A percentile compares a stretch with the other conserved stretches of the same genome.
Evolutionary conservation across 2,113 vertebrate species (phyloP).

Genomic region (Aplodontia rufa): DNA sequence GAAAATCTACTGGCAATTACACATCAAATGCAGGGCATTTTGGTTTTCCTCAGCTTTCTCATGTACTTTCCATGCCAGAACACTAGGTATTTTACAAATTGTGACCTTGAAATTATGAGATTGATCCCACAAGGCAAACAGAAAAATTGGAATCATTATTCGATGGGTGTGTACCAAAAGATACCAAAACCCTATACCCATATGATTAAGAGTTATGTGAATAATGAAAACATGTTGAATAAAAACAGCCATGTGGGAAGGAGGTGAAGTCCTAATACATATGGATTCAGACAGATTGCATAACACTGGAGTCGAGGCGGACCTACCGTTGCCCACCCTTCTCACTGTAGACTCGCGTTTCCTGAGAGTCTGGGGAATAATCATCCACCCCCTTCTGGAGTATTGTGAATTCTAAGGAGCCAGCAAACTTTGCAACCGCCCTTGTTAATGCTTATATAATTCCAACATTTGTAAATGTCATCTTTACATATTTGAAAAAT

Average conservation of each 20-base stretch:
- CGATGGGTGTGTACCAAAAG: neutral
- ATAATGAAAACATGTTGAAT: neutral
- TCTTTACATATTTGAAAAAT: neutral
- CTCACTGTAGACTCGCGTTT: neutral
- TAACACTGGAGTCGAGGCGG: neutral
- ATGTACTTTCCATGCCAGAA: neutral
- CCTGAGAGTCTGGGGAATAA: neutral
- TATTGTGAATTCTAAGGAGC: neutral
- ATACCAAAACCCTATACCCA: neutral
- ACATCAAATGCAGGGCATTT: neutral
- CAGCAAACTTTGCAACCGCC: neutral
- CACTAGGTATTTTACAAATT: neutral
- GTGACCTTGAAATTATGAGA: conserved; percentile 16
- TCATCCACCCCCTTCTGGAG: neutral
- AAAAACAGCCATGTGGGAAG: conserved; percentile 11
- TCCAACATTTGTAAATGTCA: neutral
- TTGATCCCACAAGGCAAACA: neutral
- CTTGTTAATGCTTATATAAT: neutral
- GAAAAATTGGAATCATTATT: conserved; percentile 34
- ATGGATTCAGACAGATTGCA: neutral
- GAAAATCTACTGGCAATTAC: neutral
- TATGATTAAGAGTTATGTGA: conserved; percentile 15
- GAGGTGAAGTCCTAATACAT: neutral
- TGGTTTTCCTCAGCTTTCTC: neutral
- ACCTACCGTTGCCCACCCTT: neutral